A percentile compares a stretch with the other conserved stretches of the same genome.
phyloP scores from a whole-genome alignment of 2,113 vertebrate species.

The Platichthys stellatus region DNA sequence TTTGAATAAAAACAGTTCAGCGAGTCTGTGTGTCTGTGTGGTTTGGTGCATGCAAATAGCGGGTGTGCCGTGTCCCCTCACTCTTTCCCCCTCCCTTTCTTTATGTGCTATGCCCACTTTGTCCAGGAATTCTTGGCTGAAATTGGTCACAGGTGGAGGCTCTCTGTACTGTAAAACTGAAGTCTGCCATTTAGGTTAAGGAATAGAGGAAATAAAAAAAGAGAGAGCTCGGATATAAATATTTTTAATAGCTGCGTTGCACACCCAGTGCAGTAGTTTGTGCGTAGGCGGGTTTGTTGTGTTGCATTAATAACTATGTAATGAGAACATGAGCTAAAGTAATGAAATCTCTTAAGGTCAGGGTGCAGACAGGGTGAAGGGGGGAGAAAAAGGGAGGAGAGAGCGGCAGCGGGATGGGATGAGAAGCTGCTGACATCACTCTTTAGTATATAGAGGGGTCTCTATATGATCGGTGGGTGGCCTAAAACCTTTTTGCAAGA shows the following conservation, averaged over 20 bases:
- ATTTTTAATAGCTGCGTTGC: constrained; percentile 10
- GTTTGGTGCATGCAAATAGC: background rate
- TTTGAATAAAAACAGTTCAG: constrained; percentile 43
- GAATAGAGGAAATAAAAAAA: background rate
- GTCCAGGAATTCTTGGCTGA: constrained; percentile 9
- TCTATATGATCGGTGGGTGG: constrained; percentile 77
- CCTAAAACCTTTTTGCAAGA: constrained; percentile 47
- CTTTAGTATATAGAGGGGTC: constrained; percentile 48
- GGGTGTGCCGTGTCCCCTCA: constrained; percentile 9
- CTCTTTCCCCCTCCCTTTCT: background rate
- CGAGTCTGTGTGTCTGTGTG: constrained; percentile 5
- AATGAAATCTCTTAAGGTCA: constrained; percentile 16
- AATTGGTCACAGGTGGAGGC: constrained; percentile 31
- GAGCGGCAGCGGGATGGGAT: constrained; percentile 24
- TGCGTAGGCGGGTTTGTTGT: background rate
- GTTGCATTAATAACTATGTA: constrained; percentile 20
- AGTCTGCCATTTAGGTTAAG: background rate
- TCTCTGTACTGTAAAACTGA: constrained; percentile 9
- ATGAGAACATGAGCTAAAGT: constrained; percentile 7
- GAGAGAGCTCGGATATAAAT: background rate
- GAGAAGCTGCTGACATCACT: constrained; percentile 62
- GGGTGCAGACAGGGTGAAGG: background rate
- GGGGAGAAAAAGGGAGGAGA: background rate
- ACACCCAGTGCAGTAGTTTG: background rate
- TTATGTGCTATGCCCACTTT: constrained; percentile 11